These are phyloP conservation scores for Danionella dracula DNA, from an alignment of 2,797 vertebrate species.

Conservation along the genomic window DNA sequence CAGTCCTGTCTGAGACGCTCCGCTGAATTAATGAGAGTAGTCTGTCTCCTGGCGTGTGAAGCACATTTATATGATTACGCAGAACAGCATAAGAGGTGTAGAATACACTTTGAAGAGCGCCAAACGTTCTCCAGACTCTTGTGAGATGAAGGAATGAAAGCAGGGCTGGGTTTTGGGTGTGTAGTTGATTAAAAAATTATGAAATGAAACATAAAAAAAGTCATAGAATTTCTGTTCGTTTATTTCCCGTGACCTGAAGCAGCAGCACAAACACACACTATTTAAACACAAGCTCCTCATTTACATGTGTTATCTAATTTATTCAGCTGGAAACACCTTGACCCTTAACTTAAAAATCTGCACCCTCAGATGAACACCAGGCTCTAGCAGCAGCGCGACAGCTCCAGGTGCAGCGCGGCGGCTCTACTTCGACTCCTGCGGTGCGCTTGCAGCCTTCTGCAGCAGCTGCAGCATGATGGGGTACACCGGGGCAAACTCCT, in stretches of 20 bases:
- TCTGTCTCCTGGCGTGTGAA: not conserved
- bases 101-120: not conserved
- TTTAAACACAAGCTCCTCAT: no score
- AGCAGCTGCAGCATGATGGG: conserved; percentile 93
- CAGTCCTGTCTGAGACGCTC: not conserved
- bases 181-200: no score
- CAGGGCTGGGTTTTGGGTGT: not conserved
- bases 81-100: not conserved
- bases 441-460: conserved; percentile 74
- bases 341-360: no score
- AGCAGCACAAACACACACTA: no score
- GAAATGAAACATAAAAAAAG: no score
- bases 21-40: not conserved
- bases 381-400: no score
- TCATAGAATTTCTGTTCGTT: no score
- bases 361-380: no score
- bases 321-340: no score
- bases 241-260: no score
- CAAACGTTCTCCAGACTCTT: not conserved
- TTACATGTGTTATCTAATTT: no score
- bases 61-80: conserved; percentile 14
- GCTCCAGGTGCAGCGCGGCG: no score
- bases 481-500: conserved; percentile 91
- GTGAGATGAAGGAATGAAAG: not conserved
- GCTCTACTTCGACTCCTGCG: conserved; percentile 53